A percentile compares a stretch with the other conserved stretches of the same genome.
phyloP scores from a whole-genome alignment of 2,888 invertebrate genomes.

The Ophioninae sp. region DNA sequence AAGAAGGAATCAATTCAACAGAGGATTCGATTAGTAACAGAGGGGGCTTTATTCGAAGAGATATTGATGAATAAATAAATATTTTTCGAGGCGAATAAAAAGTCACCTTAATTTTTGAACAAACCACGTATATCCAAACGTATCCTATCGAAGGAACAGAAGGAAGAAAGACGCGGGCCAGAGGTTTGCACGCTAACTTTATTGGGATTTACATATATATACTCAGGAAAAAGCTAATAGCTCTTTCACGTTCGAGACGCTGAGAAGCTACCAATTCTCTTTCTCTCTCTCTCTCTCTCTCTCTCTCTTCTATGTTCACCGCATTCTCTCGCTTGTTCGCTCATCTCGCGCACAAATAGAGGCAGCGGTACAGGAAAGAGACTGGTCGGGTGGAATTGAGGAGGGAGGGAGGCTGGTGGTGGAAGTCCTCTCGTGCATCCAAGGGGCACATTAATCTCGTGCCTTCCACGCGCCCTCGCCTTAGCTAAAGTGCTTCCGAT shows the following conservation, averaged over 20 bases:
- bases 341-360: slow-evolving; percentile 1
- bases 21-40: no score
- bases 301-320: slow-evolving; percentile 59
- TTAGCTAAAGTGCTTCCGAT: slow-evolving; percentile 73
- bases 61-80: neutral
- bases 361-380: neutral
- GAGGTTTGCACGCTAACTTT: slow-evolving; percentile 52
- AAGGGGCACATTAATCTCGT: slow-evolving; percentile 71
- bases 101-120: no score
- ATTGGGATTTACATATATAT: slow-evolving; percentile 48
- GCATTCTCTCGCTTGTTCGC: slow-evolving; percentile 38
- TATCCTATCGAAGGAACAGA: slow-evolving; percentile 7
- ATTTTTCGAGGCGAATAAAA: neutral
- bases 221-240: slow-evolving; percentile 65
- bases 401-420: neutral
- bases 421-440: slow-evolving; percentile 56
- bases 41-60: no score
- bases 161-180: slow-evolving; percentile 48
- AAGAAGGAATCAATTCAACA: no score
- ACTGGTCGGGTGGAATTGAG: neutral
- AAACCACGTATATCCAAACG: neutral
- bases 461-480: slow-evolving; percentile 68
- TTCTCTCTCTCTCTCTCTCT: slow-evolving; percentile 52
- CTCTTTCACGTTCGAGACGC: slow-evolving; percentile 68
- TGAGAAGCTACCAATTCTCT: slow-evolving; percentile 60